These are phyloP conservation scores for Synanthedon formicaeformis DNA, from an alignment of 2,888 invertebrate genomes.

Conservation along the genomic window DNA sequence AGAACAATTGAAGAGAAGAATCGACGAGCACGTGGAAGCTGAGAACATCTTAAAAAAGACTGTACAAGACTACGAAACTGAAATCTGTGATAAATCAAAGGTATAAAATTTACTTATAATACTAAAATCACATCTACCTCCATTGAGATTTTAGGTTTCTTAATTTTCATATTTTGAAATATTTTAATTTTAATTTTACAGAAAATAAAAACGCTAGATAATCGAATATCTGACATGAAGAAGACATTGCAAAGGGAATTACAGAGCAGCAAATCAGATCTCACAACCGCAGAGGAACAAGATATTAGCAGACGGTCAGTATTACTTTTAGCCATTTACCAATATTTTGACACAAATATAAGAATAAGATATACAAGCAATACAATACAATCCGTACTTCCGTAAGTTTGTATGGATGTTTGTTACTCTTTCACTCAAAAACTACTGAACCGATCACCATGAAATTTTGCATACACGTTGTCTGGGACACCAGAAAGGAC, in stretches of 20 bases:
- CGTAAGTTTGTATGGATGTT: no score
- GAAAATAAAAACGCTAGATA: conserved; percentile 90
- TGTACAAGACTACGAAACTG: conserved; percentile 65
- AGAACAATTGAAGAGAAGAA: conserved; percentile 41
- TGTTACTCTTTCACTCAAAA: no score
- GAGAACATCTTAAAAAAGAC: conserved; percentile 46
- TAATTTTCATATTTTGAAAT: neutral
- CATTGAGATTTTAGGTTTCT: neutral
- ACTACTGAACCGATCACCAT: no score
- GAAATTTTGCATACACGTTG: no score
- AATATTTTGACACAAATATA: neutral
- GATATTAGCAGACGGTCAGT: conserved; percentile 72
- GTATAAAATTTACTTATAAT: conserved; percentile 21
- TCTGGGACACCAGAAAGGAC: no score
- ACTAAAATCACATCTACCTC: neutral
- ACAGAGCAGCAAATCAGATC: conserved; percentile 72
- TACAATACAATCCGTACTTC: no score
- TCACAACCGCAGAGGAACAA: conserved; percentile 71
- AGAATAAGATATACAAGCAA: no score
- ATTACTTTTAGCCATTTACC: neutral
- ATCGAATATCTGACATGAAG: conserved; percentile 89
- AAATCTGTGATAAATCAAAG: conserved; percentile 75
- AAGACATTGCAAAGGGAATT: conserved; percentile 91
- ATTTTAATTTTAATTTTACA: conserved; percentile 34
- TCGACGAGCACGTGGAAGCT: conserved; percentile 60